phyloP scores from a whole-genome alignment of 2,888 invertebrate genomes.

The Boloria euphrosyne region DNA sequence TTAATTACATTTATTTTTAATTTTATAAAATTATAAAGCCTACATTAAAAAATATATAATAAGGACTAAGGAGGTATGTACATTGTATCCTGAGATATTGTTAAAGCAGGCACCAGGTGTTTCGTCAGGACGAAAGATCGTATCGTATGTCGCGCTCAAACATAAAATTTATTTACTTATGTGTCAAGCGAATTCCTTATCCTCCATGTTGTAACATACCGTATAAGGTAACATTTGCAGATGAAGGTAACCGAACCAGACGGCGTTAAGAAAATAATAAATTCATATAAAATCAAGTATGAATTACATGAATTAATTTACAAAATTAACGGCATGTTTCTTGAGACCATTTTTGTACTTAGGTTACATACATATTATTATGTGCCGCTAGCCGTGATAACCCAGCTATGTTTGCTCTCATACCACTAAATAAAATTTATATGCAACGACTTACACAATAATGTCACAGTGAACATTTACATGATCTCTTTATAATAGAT shows the following conservation, averaged over 20 bases:
- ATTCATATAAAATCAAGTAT: slow-evolving; percentile 9
- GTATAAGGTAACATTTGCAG: slow-evolving; percentile 29
- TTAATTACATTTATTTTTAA: too few species aligned
- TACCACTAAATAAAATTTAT: too few species aligned
- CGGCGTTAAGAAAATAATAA: slow-evolving; percentile 16
- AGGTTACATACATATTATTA: background rate
- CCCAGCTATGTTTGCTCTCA: too few species aligned
- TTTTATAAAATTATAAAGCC: too few species aligned
- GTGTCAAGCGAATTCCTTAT: slow-evolving; percentile 30
- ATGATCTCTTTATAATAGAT: too few species aligned
- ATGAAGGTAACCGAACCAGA: slow-evolving; percentile 23
- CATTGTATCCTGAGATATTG: too few species aligned
- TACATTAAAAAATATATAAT: too few species aligned
- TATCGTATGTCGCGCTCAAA: slow-evolving; percentile 26
- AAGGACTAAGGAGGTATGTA: too few species aligned
- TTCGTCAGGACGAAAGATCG: slow-evolving; percentile 28
- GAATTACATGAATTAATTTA: background rate
- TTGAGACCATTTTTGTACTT: background rate
- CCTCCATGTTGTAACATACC: slow-evolving; percentile 27
- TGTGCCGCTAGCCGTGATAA: too few species aligned
- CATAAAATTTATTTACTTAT: slow-evolving; percentile 27
- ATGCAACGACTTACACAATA: too few species aligned
- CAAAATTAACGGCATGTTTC: slow-evolving; percentile 1
- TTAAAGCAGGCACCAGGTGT: slow-evolving; percentile 14
- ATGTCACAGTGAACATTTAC: too few species aligned